Percentiles rank a stretch among this genome's conserved stretches.
Conservation (phyloP, 2,888 invertebrate species). For the Dastarcus helophoroides region DNA sequence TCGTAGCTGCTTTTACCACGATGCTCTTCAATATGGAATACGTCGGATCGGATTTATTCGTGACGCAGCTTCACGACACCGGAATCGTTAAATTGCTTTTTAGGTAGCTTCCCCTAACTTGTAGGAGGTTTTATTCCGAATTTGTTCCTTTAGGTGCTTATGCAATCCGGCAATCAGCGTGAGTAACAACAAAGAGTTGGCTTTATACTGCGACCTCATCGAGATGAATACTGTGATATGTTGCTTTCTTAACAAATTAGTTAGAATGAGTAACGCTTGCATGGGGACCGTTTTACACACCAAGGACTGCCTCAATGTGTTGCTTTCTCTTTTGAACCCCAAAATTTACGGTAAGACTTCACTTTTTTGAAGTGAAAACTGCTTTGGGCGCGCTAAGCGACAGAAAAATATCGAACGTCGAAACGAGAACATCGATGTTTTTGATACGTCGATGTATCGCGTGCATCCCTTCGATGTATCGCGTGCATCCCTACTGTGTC, state of each 20-base stretch:
- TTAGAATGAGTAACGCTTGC: constrained; percentile 32
- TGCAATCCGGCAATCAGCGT: constrained; percentile 31
- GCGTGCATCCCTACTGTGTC: no score
- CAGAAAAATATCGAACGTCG: no score
- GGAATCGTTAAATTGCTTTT: constrained; percentile 40
- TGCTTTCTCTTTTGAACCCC: constrained; percentile 37
- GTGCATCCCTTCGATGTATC: no score
- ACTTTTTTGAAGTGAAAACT: no score
- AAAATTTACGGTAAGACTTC: constrained; percentile 39
- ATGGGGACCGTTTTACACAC: constrained; percentile 37
- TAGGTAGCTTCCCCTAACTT: constrained; percentile 28
- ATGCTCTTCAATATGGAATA: constrained; percentile 38
- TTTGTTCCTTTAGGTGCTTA: constrained; percentile 32
- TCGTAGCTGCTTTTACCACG: constrained; percentile 36
- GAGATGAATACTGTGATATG: constrained; percentile 42
- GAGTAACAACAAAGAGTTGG: constrained; percentile 30
- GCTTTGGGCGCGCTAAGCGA: no score
- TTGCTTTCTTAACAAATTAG: constrained; percentile 35
- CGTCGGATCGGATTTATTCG: constrained; percentile 33
- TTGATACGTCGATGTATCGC: no score
- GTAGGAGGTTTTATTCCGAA: constrained; percentile 3
- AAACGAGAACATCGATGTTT: no score
- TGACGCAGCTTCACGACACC: constrained; percentile 35
- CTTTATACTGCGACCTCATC: constrained; percentile 38
- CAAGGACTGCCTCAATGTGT: constrained; percentile 36